These are phyloP conservation scores for Diadegma fenestrale DNA, from an alignment of 2,888 invertebrate species.

Conservation along the genomic window DNA sequence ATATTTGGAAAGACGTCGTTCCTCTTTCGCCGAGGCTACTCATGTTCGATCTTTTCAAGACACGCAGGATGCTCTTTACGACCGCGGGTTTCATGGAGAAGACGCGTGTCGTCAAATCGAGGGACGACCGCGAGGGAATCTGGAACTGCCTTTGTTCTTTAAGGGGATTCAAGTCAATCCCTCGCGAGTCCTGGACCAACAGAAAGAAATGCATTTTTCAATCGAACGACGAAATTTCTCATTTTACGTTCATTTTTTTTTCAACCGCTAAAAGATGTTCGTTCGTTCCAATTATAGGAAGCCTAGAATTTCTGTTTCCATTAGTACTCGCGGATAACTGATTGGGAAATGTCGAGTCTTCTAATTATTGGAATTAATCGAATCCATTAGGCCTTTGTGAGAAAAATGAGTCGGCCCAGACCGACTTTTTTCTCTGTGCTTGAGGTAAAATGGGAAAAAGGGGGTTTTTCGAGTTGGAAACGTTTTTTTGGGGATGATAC, in stretches of 20 bases:
- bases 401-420: constrained; percentile 46
- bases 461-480: constrained; percentile 65
- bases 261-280: background rate
- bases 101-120: background rate
- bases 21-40: constrained; percentile 10
- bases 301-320: constrained; percentile 36
- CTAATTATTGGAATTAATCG: constrained; percentile 78
- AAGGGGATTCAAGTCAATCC: background rate
- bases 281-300: background rate
- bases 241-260: background rate
- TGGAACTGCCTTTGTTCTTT: background rate
- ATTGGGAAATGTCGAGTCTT: constrained; percentile 27
- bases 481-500: constrained; percentile 68
- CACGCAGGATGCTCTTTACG: constrained; percentile 50
- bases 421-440: background rate
- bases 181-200: background rate
- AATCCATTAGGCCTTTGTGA: constrained; percentile 43
- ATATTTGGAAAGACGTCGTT: background rate
- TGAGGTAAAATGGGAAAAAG: constrained; percentile 47
- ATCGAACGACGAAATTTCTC: background rate
- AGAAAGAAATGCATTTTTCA: background rate
- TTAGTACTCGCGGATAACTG: constrained; percentile 33
- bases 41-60: constrained; percentile 36
- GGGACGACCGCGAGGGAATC: background rate
- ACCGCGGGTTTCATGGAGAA: background rate